These are phyloP conservation scores for Phoxinus dragarum DNA, from an alignment of 2,797 vertebrate genomes.

Conservation along the genomic window DNA sequence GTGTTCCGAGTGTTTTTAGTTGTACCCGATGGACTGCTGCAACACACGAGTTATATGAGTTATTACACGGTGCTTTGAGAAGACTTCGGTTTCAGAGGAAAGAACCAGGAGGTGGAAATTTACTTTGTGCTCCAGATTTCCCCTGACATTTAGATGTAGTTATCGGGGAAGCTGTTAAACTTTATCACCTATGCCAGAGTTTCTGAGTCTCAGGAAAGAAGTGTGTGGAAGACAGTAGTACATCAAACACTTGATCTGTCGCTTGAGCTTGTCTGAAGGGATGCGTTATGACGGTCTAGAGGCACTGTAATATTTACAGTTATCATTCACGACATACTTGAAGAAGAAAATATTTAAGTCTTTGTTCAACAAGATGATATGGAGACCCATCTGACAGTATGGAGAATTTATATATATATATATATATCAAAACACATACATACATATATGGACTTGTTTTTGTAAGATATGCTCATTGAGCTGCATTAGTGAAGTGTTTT, in stretches of 20 bases:
- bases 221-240: neutral
- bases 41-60: neutral
- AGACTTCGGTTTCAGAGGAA: neutral
- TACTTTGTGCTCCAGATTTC: neutral
- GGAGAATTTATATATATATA: too few relatives aligned
- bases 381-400: neutral
- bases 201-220: neutral
- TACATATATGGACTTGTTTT: too few relatives aligned
- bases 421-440: too few relatives aligned
- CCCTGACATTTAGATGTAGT: slow-evolving; percentile 12
- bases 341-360: neutral
- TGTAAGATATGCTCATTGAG: too few relatives aligned
- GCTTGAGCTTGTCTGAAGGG: neutral
- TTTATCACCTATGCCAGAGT: neutral
- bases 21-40: neutral
- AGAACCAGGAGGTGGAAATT: neutral
- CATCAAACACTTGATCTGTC: neutral
- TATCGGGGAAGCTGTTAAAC: neutral
- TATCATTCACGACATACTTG: neutral
- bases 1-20: neutral
- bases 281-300: neutral
- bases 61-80: neutral
- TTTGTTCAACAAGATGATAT: neutral
- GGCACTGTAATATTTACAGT: neutral
- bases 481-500: neutral